These are phyloP conservation scores for Pungitius pungitius DNA, from an alignment of 2,113 vertebrate species.

Conservation along the genomic window DNA sequence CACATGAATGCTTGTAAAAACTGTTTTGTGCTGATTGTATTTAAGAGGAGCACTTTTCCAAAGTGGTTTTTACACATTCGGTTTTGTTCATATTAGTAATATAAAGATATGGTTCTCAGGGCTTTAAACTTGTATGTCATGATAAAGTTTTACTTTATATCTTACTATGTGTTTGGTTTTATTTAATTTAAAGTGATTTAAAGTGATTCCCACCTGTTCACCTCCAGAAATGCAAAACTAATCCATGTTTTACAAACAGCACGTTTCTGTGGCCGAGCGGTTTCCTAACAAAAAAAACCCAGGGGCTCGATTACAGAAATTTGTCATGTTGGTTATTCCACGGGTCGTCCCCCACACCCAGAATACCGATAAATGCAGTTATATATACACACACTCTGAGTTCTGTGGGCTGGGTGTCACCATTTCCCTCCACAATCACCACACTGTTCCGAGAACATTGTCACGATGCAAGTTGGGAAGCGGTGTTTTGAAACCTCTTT, in stretches of 20 bases:
- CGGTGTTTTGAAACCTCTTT: background rate
- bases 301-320: background rate
- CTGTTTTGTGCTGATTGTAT: slow-evolving; percentile 85
- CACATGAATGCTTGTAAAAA: slow-evolving; percentile 80
- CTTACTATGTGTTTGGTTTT: slow-evolving; percentile 60
- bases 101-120: slow-evolving; percentile 85
- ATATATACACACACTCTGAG: background rate
- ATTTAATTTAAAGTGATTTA: background rate
- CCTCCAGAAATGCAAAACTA: background rate
- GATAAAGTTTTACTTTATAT: slow-evolving; percentile 86
- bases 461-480: background rate
- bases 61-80: slow-evolving; percentile 80
- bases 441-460: background rate
- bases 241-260: background rate
- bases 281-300: background rate
- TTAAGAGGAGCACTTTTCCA: slow-evolving; percentile 84
- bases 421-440: background rate
- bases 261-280: background rate
- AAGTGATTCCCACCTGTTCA: too few relatives aligned
- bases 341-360: too few relatives aligned
- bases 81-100: slow-evolving; percentile 85
- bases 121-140: slow-evolving; percentile 84
- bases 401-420: background rate
- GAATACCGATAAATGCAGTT: background rate
- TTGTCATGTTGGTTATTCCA: background rate